A percentile compares a stretch with the other conserved stretches of the same genome.
These are phyloP conservation scores for Beris morrisii DNA, from an alignment of 2,888 invertebrate species.

Conservation along the genomic window DNA sequence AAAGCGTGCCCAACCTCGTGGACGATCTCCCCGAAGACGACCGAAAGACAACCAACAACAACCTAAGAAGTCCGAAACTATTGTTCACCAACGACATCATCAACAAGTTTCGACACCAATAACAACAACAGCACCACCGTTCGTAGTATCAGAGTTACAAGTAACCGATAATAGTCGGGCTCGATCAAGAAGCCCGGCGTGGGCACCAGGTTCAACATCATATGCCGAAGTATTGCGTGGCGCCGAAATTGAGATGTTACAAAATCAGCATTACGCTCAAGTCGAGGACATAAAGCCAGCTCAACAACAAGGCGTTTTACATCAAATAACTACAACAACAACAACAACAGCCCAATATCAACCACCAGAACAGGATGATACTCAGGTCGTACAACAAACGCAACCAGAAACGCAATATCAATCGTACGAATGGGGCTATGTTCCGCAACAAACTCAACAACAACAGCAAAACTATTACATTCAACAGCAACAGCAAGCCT, in stretches of 20 bases:
- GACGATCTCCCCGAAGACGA: constrained; percentile 36
- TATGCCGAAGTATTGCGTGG: constrained; percentile 81
- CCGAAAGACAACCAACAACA: constrained; percentile 9
- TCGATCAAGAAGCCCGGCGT: constrained; percentile 72
- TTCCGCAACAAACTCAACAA: background rate
- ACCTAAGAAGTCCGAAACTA: background rate
- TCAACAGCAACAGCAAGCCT: constrained; percentile 43
- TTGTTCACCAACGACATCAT: background rate
- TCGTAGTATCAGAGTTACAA: constrained; percentile 30
- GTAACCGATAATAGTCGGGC: constrained; percentile 45
- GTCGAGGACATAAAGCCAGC: constrained; percentile 27
- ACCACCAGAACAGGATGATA: background rate
- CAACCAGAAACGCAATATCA: background rate
- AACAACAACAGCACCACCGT: background rate
- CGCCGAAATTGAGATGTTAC: constrained; percentile 50
- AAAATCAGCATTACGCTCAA: constrained; percentile 34
- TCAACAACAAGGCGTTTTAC: background rate
- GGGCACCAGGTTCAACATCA: constrained; percentile 72
- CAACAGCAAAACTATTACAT: background rate
- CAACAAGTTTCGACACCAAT: constrained; percentile 39
- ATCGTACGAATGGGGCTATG: background rate
- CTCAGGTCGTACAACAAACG: background rate
- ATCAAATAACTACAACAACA: background rate
- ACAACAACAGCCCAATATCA: background rate
- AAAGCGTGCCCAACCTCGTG: constrained; percentile 15